Conservation (phyloP, 2,113 vertebrate genomes). For the Notothenia rossii region DNA sequence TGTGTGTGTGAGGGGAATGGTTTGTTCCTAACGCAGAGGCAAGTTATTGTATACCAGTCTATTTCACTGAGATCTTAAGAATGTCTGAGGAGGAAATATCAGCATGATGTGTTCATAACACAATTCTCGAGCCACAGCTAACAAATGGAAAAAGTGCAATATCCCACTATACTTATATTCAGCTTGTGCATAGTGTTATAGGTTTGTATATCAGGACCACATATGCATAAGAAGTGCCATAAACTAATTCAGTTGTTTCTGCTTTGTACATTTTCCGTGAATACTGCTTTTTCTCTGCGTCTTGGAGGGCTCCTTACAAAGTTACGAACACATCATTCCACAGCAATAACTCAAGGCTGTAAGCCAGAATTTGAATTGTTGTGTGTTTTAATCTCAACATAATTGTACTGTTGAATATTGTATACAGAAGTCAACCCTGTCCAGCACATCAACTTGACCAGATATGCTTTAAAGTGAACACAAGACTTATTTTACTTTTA, state of each 20-base stretch:
- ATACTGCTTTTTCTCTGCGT: constrained; percentile 10
- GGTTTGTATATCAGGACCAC: constrained; percentile 18
- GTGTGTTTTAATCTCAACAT: not conserved
- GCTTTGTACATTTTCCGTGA: not conserved
- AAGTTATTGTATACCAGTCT: constrained; percentile 74
- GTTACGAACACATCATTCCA: constrained; percentile 14
- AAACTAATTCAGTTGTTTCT: constrained; percentile 1
- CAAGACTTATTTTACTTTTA: constrained; percentile 18
- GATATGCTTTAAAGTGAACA: not conserved
- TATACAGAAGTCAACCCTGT: constrained; percentile 15
- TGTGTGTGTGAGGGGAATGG: constrained; percentile 24
- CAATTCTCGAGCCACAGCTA: constrained; percentile 44
- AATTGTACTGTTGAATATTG: not conserved
- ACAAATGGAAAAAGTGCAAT: constrained; percentile 52
- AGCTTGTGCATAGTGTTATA: constrained; percentile 13
- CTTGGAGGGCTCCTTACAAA: constrained; percentile 12
- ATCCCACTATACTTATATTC: constrained; percentile 36
- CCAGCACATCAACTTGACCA: not conserved
- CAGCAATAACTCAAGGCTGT: constrained; percentile 14
- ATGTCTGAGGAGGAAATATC: constrained; percentile 54
- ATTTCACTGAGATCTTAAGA: constrained; percentile 60
- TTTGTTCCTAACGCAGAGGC: constrained; percentile 66
- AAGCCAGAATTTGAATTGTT: not conserved
- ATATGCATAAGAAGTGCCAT: constrained; percentile 7
- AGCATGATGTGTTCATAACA: constrained; percentile 57